Conservation (phyloP, 2,797 vertebrate genomes). For the Oreortyx pictus region DNA sequence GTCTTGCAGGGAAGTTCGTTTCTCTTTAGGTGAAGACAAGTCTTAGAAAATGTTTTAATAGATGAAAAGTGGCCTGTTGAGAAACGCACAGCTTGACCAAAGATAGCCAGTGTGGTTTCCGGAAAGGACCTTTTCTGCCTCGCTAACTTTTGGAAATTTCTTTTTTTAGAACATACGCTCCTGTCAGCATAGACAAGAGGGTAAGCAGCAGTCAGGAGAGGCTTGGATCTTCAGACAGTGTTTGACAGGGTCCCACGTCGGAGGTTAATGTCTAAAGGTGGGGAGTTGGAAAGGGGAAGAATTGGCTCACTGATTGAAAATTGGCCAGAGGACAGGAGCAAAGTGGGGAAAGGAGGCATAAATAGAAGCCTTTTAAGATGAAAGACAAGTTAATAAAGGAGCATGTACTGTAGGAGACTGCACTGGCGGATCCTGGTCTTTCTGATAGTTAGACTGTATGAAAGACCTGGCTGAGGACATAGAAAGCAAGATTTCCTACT, state of each 20-base stretch:
- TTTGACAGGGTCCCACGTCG: slow-evolving; percentile 63
- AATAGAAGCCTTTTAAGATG: slow-evolving; percentile 74
- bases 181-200: slow-evolving; percentile 71
- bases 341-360: slow-evolving; percentile 69
- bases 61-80: slow-evolving; percentile 78
- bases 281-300: slow-evolving; percentile 72
- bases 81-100: slow-evolving; percentile 77
- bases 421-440: slow-evolving; percentile 69
- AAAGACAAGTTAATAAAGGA: slow-evolving; percentile 75
- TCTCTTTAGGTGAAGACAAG: slow-evolving; percentile 77
- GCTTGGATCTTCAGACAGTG: slow-evolving; percentile 72
- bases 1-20: slow-evolving; percentile 74
- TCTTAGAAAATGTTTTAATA: slow-evolving; percentile 75
- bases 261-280: slow-evolving; percentile 73
- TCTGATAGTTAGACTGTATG: slow-evolving; percentile 70
- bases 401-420: slow-evolving; percentile 67
- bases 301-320: slow-evolving; percentile 73
- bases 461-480: slow-evolving; percentile 70
- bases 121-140: slow-evolving; percentile 77
- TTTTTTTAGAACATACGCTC: slow-evolving; percentile 69
- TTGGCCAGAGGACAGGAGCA: slow-evolving; percentile 71
- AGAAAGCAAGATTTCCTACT: slow-evolving; percentile 66
- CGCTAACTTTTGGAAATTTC: slow-evolving; percentile 76
- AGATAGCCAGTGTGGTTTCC: slow-evolving; percentile 75
- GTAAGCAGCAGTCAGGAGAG: slow-evolving; percentile 70